phyloP scores from a whole-genome alignment of 2,797 vertebrate genomes.

The Peromyscus aztecus region DNA sequence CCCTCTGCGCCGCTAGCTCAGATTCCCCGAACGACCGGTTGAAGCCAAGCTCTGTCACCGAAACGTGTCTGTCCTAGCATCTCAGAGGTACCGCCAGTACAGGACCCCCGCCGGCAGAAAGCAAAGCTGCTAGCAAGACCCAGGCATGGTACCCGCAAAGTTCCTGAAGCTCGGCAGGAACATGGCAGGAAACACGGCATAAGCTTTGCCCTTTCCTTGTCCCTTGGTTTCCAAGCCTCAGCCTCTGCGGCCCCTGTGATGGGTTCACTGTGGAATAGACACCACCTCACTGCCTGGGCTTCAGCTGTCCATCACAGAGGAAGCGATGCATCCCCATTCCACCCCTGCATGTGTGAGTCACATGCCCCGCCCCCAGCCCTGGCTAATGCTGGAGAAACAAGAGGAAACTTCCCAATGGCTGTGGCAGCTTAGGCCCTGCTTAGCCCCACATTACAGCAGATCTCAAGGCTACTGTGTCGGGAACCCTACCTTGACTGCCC shows the following conservation, averaged over 20 bases:
- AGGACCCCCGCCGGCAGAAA: neutral
- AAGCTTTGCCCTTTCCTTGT: neutral
- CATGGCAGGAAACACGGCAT: rapidly evolving
- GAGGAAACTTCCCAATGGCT: neutral
- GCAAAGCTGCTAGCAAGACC: neutral
- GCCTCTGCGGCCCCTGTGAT: neutral
- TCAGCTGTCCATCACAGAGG: neutral
- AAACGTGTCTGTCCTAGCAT: neutral
- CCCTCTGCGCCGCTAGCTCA: rapidly evolving
- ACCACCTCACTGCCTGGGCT: neutral
- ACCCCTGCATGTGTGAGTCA: neutral
- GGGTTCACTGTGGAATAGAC: neutral
- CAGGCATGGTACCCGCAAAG: neutral
- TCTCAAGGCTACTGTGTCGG: rapidly evolving
- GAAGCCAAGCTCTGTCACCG: neutral
- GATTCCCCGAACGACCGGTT: rapidly evolving
- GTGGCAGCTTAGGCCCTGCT: neutral
- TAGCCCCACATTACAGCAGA: neutral
- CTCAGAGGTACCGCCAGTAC: neutral
- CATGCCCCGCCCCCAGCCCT: neutral
- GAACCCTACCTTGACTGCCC: neutral
- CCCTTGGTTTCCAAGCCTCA: neutral
- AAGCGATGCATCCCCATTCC: neutral
- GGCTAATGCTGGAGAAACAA: neutral
- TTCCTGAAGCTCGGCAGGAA: neutral